phyloP scores from a whole-genome alignment of 2,113 vertebrate species.

The Nettapus auritus region DNA sequence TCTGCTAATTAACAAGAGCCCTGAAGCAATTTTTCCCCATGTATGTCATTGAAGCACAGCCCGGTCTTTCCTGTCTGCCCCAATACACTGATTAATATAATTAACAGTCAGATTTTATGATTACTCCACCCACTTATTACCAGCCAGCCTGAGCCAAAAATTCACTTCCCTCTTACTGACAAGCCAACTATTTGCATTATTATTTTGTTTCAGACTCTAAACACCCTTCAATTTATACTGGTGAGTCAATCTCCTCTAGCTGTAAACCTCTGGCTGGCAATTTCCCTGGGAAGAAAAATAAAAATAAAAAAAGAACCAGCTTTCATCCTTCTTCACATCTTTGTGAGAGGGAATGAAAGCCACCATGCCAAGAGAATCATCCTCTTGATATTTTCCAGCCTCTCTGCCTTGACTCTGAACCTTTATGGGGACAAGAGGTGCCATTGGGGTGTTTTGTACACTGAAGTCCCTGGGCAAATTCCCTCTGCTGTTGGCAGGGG shows the following conservation, averaged over 20 bases:
- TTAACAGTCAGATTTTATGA: neutral
- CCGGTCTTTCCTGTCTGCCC: neutral
- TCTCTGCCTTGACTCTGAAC: neutral
- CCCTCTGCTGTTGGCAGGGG: neutral
- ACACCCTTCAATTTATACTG: neutral
- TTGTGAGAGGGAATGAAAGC: neutral
- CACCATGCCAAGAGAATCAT: accelerated
- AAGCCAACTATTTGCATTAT: neutral
- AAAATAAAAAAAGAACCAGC: neutral
- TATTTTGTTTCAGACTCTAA: neutral
- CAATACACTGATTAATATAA: neutral
- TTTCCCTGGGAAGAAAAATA: neutral
- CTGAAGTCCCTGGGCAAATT: neutral
- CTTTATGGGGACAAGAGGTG: neutral
- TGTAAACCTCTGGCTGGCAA: neutral
- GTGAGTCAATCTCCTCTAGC: neutral
- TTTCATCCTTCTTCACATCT: neutral
- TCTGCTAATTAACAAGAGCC: neutral
- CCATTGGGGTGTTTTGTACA: neutral
- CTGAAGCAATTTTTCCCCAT: neutral
- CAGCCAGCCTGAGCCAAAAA: neutral
- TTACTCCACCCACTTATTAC: neutral
- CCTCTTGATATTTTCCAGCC: neutral
- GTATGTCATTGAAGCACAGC: neutral
- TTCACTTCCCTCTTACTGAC: neutral